Evolutionary conservation across 2,888 invertebrate species (phyloP).

Genomic region (Cephus runcator): DNA sequence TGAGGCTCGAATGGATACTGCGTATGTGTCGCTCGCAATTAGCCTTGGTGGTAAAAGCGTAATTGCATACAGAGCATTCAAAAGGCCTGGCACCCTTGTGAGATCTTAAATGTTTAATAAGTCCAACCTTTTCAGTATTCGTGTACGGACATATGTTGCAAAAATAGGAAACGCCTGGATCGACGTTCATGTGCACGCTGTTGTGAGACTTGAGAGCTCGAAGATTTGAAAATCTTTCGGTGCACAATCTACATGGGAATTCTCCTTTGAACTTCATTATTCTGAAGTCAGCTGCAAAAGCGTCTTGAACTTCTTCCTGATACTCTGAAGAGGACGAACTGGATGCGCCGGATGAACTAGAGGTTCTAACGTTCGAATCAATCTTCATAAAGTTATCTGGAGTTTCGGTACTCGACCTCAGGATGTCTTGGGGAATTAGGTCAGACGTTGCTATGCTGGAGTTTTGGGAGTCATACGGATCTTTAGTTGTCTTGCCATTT

Average conservation of each 20-base stretch:
- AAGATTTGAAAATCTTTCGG: constrained; percentile 87
- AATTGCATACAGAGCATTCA: constrained; percentile 93
- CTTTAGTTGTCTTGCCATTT: constrained; percentile 69
- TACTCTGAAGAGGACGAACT: constrained; percentile 57
- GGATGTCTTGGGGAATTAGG: constrained; percentile 46
- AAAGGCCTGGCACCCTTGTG: constrained; percentile 96
- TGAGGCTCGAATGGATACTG: constrained; percentile 88
- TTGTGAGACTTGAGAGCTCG: constrained; percentile 92
- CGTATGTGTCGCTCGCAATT: constrained; percentile 95
- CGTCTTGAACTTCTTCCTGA: constrained; percentile 80
- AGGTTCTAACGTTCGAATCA: constrained; percentile 44
- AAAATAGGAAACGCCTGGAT: constrained; percentile 81
- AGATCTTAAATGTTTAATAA: constrained; percentile 91
- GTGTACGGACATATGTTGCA: constrained; percentile 95
- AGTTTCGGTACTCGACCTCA: constrained; percentile 47
- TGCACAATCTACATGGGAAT: constrained; percentile 91
- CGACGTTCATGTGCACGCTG: constrained; percentile 82
- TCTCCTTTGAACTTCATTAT: constrained; percentile 90
- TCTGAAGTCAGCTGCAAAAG: constrained; percentile 86
- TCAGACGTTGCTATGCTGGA: constrained; percentile 81
- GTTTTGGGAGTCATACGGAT: constrained; percentile 87
- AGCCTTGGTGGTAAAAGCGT: constrained; percentile 96
- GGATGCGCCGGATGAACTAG: constrained; percentile 55
- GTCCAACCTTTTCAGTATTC: constrained; percentile 88
- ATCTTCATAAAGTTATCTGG: constrained; percentile 43